Conservation (phyloP, 2,797 vertebrate genomes). For the Pteropus rufus region DNA sequence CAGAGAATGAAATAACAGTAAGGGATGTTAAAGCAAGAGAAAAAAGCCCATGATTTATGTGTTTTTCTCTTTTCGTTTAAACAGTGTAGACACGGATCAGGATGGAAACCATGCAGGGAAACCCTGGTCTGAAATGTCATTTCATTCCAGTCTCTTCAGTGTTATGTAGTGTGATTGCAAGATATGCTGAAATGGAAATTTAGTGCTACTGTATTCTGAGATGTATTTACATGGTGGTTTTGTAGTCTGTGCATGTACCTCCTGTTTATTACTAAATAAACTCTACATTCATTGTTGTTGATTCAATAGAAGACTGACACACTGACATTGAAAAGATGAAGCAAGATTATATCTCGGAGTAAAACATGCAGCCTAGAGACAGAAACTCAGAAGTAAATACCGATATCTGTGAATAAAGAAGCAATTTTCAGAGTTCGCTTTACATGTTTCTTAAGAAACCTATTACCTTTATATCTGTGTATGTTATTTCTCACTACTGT, state of each 20-base stretch:
- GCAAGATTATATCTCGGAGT: constrained; percentile 46
- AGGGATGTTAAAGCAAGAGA: neutral
- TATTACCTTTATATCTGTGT: constrained; percentile 69
- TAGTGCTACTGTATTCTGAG: constrained; percentile 30
- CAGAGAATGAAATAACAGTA: neutral
- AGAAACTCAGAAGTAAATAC: constrained; percentile 64
- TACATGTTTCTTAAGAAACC: constrained; percentile 70
- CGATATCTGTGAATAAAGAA: constrained; percentile 58
- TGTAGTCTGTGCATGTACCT: constrained; percentile 26
- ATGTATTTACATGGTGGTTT: constrained; percentile 33
- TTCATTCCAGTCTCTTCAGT: constrained; percentile 38
- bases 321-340: constrained; percentile 68
- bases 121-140: constrained; percentile 55
- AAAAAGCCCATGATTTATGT: constrained; percentile 56
- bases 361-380: constrained; percentile 57
- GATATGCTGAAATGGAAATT: constrained; percentile 47
- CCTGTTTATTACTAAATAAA: constrained; percentile 65
- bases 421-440: constrained; percentile 62
- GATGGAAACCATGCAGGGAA: constrained; percentile 9
- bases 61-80: constrained; percentile 49
- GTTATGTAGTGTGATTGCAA: constrained; percentile 20
- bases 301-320: constrained; percentile 50
- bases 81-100: neutral
- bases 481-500: constrained; percentile 45
- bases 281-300: constrained; percentile 37